Conservation (phyloP, 2,888 invertebrate species). For the Zygogramma bicolorata region DNA sequence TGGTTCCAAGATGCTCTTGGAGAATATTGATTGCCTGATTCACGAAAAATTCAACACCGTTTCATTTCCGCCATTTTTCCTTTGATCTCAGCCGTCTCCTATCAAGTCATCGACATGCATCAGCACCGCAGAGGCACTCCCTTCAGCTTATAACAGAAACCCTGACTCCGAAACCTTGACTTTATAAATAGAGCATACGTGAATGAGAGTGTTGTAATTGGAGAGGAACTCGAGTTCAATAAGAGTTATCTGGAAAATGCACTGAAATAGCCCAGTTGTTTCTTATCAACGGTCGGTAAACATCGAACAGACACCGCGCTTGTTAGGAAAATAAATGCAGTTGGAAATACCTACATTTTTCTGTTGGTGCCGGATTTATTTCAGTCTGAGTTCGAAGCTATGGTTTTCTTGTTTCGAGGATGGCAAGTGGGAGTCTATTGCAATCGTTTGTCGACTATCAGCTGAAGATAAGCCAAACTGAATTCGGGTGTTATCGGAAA, state of each 20-base stretch:
- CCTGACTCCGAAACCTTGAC: slow-evolving; percentile 43
- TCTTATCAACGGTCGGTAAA: not conserved
- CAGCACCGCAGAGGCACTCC: not conserved
- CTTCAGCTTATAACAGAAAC: slow-evolving; percentile 26
- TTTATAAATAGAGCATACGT: slow-evolving; percentile 42
- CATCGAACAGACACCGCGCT: not conserved
- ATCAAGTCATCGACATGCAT: not conserved
- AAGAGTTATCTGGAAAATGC: slow-evolving; percentile 23
- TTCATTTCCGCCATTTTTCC: no score
- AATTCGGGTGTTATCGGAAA: no score
- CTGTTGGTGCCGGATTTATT: no score
- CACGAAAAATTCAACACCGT: no score
- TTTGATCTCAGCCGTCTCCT: no score
- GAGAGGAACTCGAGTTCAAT: slow-evolving; percentile 36
- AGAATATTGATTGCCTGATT: no score
- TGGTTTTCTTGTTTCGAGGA: no score
- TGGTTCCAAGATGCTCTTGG: no score
- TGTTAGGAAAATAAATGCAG: not conserved
- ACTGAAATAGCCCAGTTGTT: slow-evolving; percentile 18
- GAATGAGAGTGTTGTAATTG: slow-evolving; percentile 41
- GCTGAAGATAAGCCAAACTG: no score
- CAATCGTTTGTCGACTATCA: no score
- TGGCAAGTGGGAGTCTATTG: no score
- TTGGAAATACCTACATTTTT: not conserved
- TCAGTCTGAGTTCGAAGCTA: no score